Base-by-base conservation (phyloP, 1,140 invertebrate genomes). In the Polypedilum vanderplanki region DNA sequence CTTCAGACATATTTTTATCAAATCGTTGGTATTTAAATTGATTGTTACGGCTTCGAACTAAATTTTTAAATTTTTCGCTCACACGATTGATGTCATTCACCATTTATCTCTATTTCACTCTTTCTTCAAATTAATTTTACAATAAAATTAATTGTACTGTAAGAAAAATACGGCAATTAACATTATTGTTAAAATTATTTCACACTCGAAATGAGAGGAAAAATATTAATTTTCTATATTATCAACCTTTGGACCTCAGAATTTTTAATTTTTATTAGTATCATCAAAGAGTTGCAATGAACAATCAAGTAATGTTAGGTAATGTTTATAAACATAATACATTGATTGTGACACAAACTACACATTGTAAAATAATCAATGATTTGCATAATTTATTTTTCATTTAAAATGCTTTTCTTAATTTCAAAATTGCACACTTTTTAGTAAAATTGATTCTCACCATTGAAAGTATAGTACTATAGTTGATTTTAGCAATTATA, bases 31-130 rank as follows among this genome's bases (percentile, higher is more conserved):
- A 70, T 12, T 70, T 70, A 12, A 70, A 70, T 22, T 70, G 65
- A 70, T 70, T 70, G 8, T n/a, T 9, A 9, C 18, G 65, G 3
- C 20, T 70, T 20, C 3, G 8, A 5, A 70, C 8, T 18, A 70
- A 18, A 10, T 70, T 70, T 70, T 70, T 70, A n/a, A 70, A 22
- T 70, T 22, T 70, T 22, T 70, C 15, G 9, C 20, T 70, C n/a
- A 70, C 20, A 70, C 8, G 17, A 20, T 18, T 20, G 18, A 18
- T 70, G 46, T 57, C 12, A 57, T 57, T 57, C 12, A 57, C 46
- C 46, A 57, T 57, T 57, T 46, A 46, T 46, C 8, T 12, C 8
- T 46, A 10, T 46, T 57, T 12, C 24, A 33, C 2, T 5, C 5
- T 33, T 33, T 33, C 5, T 33, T 33, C 24, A 33, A 33, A 33